These are phyloP conservation scores for Hirudinaria manillensis DNA, from an alignment of 2,888 invertebrate genomes.

Conservation along the genomic window DNA sequence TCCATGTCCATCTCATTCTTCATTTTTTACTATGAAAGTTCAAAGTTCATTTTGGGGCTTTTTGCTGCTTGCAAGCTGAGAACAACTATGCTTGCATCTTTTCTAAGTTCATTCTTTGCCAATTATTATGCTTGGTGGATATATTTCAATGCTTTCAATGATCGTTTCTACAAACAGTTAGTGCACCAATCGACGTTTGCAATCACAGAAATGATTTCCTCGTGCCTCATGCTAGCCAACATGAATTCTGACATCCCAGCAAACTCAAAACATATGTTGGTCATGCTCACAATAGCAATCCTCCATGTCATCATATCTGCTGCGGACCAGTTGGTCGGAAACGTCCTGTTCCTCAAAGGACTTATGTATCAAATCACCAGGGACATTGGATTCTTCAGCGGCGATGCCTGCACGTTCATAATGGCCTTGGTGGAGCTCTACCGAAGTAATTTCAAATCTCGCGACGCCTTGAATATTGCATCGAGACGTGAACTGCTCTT, in stretches of 20 bases:
- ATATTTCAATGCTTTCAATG: constrained; percentile 40
- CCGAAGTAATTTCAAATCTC: too few relatives aligned
- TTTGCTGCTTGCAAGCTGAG: constrained; percentile 16
- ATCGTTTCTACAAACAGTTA: constrained; percentile 39
- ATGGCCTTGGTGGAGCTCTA: too few relatives aligned
- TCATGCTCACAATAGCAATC: constrained; percentile 35
- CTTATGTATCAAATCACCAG: constrained; percentile 62
- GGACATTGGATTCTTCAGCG: constrained; percentile 66
- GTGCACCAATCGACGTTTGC: constrained; percentile 40
- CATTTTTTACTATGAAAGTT: constrained; percentile 36
- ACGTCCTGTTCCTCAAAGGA: constrained; percentile 34
- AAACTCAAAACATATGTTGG: constrained; percentile 44
- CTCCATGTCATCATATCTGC: constrained; percentile 36
- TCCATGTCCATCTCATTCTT: constrained; percentile 30
- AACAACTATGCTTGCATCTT: constrained; percentile 30
- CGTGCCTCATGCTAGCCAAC: constrained; percentile 33
- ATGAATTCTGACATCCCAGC: constrained; percentile 43
- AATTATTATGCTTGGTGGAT: constrained; percentile 42
- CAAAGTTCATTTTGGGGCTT: constrained; percentile 33
- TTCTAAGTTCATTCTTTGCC: constrained; percentile 37
- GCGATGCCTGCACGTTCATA: constrained; percentile 58
- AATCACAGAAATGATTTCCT: constrained; percentile 38
- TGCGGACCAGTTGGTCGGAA: constrained; percentile 38
- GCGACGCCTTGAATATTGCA: too few relatives aligned
- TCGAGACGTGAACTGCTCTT: too few relatives aligned